Evolutionary conservation across 2,113 vertebrate species (phyloP).

Genomic region (Telmatochromis sp.): DNA sequence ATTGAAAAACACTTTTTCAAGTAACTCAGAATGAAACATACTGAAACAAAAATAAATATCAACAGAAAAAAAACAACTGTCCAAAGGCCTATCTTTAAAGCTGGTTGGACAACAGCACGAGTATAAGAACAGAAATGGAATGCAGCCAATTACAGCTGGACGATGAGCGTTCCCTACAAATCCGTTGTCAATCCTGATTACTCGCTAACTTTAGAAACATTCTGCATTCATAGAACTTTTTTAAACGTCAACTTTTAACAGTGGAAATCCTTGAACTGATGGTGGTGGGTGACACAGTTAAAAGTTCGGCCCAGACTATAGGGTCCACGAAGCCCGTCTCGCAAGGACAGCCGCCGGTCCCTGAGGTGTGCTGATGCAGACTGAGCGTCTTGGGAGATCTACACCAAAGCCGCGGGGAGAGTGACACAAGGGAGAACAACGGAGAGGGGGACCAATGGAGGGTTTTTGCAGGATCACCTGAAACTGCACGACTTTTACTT

Average conservation of each 20-base stretch:
- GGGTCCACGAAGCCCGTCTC: neutral
- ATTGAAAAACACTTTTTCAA: neutral
- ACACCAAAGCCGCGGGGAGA: neutral
- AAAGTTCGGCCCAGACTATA: neutral
- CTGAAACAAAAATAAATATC: neutral
- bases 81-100: neutral
- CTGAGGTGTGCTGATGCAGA: neutral
- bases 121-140: neutral
- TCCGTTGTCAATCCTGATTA: neutral
- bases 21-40: neutral
- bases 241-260: neutral
- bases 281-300: neutral
- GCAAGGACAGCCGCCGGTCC: neutral
- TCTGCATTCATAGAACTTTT: neutral
- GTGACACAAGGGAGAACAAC: neutral
- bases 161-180: neutral
- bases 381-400: neutral
- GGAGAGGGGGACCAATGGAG: neutral
- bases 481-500: neutral
- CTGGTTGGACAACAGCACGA: neutral
- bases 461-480: neutral
- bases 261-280: neutral
- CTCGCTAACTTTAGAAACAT: neutral
- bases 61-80: neutral
- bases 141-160: neutral